Conservation (phyloP, 1,140 invertebrate genomes). For the Eupristina koningsbergeri region DNA sequence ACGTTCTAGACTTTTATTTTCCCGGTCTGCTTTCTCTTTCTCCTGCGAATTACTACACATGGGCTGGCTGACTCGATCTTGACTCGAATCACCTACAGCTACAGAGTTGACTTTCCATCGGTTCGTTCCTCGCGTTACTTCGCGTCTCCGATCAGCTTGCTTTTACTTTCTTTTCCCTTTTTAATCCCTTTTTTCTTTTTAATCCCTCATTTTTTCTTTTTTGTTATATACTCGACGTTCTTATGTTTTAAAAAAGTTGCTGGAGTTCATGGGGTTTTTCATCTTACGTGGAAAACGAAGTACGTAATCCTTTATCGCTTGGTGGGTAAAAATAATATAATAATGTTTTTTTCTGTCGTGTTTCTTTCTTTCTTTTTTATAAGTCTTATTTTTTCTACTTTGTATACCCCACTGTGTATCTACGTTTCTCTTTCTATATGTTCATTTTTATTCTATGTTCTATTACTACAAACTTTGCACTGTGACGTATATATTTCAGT, state of each 20-base stretch:
- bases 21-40: neutral
- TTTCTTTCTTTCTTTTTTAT: too few species aligned
- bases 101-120: conserved; percentile 30
- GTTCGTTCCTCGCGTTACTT: neutral
- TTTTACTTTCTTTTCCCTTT: neutral
- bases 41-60: conserved; percentile 32
- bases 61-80: conserved; percentile 33
- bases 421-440: too few species aligned
- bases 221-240: conserved; percentile 14
- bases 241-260: conserved; percentile 6
- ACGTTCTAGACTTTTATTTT: neutral
- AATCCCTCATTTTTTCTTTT: neutral
- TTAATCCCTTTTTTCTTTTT: neutral
- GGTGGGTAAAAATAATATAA: conserved; percentile 44
- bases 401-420: neutral
- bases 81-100: conserved; percentile 45
- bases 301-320: conserved; percentile 46
- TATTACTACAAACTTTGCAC: neutral
- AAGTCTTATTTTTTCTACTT: neutral
- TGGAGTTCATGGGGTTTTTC: conserved; percentile 1
- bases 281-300: conserved; percentile 28
- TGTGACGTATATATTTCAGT: neutral
- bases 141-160: neutral
- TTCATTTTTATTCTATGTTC: neutral
- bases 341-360: conserved; percentile 30